Evolutionary conservation across 2,888 invertebrate species (phyloP), one percentile per base, ranked within the genome.

Genomic region (Achlya flavicornis): DNA sequence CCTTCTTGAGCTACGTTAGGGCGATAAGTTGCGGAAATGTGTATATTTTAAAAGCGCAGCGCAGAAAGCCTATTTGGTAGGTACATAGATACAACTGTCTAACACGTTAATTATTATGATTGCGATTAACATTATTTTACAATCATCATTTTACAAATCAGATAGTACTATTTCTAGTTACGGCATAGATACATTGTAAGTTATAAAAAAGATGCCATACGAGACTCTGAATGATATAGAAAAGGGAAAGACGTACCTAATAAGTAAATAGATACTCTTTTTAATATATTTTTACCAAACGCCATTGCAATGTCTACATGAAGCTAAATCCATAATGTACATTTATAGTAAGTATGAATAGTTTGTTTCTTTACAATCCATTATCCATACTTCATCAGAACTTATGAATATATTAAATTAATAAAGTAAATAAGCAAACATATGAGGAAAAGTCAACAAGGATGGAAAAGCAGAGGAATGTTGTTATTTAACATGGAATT

Each of bases 1-100:
- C 70, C 70, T 70, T 70, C 68, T 69, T 58, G 5, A 60, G 58
- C 3, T 16, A 35, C 10, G 60, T 60, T 26, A 60, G 60, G 14
- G 14, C 4, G 41, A 41, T 60, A 60, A 43, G 16, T 19, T 14
- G 26, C 60, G 43, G 60, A 60, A 59, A 59, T 59, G 46, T n/a
- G n/a, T n/a, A 46, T 46, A n/a, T 46, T n/a, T 46, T 46, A n/a
- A 53, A n/a, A 48, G 48, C 14, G 4, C 43, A 43, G 14, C 48
- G 48, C 48, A 48, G 16, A 0, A 48, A 48, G 62, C 63, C 67
- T 70, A 68, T 67, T 64, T 63, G 53, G 53, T 53, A 53, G 53
- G 53, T 53, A 53, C 7, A 53, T 53, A n/a, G 43, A 43, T 43
- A 46, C 10, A 46, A n/a, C 46, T 46, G 41, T 41, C 12, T 41